Evolutionary conservation across 2,113 vertebrate species (phyloP), one percentile per base, ranked within the genome.

Genomic region (Athene noctua): DNA sequence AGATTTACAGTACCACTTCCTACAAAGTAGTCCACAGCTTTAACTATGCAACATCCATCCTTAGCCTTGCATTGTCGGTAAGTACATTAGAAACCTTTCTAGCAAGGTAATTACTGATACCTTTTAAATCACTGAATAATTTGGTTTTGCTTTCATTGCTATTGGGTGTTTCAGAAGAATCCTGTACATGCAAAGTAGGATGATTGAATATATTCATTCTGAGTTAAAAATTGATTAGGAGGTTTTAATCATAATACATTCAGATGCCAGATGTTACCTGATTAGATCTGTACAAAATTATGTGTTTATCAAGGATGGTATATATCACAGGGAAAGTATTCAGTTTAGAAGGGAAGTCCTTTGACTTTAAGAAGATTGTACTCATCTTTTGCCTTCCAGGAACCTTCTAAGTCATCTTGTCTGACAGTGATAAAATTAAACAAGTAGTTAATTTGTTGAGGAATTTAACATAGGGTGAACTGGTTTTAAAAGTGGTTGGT

Each of bases 21-120:
- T 99, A 99, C 90, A 99, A 99, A 98, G 99, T 99, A 62, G 99
- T 99, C 29, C 99, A 99, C 96, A 99, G 98, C 97, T 99, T 99
- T 95, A 98, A 99, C 94, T 99, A 99, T 27, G 98, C 99, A 27
- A 98, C 99, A 18, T 99, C 99, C 29, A 99, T 99, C 92, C 98
- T 99, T 88, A 99, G 99, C 97, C 97, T 99, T 87, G 99, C 98
- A 0, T 92, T 99, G 96, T 98, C 99, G 42, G 99, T 99, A 98
- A 98, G 99, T 98, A 96, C 15, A 10, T 67, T 68, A 73, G 25
- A 85, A 83, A 13, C 57, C 9, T 65, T 72, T 21, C 15, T 32
- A 55, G 46, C 19, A 27, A 20, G 10, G 13, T 73, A 47, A n/a
- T 80, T 82, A 23, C 15, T 49, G 22, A 12, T 63, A 20, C 17